These are phyloP conservation scores for Threskiornis aethiopicus DNA, from an alignment of 2,797 vertebrate genomes.

Conservation along the genomic window DNA sequence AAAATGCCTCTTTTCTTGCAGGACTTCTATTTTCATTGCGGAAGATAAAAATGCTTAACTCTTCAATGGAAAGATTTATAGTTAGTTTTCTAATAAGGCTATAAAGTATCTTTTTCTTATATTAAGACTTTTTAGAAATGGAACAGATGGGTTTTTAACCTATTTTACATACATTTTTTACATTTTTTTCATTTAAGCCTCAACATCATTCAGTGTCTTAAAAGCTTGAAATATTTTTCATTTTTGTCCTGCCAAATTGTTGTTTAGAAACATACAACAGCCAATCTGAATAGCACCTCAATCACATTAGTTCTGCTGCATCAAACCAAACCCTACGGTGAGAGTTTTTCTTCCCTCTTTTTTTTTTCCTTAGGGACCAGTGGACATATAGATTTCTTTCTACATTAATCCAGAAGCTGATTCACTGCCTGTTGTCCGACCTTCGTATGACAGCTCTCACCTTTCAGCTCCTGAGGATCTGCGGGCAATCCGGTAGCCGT, in stretches of 20 bases:
- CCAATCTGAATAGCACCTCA: neutral
- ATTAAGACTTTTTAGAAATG: neutral
- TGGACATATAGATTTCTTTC: neutral
- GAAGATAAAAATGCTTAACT: neutral
- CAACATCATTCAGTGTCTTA: neutral
- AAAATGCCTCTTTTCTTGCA: neutral
- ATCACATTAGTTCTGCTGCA: neutral
- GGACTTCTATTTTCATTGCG: neutral
- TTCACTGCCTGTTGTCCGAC: neutral
- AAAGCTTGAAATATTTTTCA: neutral
- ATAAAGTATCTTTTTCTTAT: neutral
- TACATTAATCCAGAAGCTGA: neutral
- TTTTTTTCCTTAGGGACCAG: neutral
- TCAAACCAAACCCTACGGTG: neutral
- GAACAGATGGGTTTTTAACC: neutral
- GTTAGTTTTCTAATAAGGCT: neutral
- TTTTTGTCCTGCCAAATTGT: neutral
- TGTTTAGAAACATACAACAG: neutral
- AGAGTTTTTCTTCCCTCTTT: too few relatives aligned
- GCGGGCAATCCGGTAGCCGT: constrained; percentile 78
- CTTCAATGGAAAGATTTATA: neutral
- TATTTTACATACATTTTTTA: neutral
- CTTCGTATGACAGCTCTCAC: constrained; percentile 58
- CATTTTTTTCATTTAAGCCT: neutral
- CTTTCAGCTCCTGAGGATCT: constrained; percentile 78